Percentiles rank a stretch among this genome's conserved stretches.
Evolutionary conservation across 2,888 invertebrate species (phyloP).

Genomic region (Pachydiplax longipennis): DNA sequence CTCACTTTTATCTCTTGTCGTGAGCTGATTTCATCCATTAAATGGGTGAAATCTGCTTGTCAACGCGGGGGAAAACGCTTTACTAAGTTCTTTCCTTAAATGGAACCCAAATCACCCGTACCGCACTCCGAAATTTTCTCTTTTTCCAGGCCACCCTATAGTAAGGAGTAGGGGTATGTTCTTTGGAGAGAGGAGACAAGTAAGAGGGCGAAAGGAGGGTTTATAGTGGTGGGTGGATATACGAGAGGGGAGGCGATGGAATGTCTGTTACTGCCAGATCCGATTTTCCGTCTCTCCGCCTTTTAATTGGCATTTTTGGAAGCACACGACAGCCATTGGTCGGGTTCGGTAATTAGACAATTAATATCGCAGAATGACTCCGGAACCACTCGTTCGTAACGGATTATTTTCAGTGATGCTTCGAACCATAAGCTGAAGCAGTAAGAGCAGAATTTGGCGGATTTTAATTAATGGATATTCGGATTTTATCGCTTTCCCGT

Average conservation of each 20-base stretch:
- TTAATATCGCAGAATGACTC: no score
- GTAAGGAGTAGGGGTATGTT: neutral
- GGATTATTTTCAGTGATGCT: neutral
- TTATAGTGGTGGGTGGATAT: neutral
- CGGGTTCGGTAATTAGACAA: neutral
- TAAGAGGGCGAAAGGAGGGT: neutral
- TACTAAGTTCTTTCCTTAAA: constrained; percentile 20
- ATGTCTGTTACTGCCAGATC: constrained; percentile 10
- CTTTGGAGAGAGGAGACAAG: neutral
- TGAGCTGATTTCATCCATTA: constrained; percentile 14
- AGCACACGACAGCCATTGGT: neutral
- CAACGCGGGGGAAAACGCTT: constrained; percentile 12
- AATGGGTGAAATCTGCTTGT: constrained; percentile 18
- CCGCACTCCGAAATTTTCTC: neutral
- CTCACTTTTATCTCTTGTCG: neutral
- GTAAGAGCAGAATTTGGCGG: no score
- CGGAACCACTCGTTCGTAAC: neutral
- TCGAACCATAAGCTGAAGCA: neutral
- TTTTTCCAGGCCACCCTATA: constrained; percentile 34
- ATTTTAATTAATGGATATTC: no score
- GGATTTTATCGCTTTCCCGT: no score
- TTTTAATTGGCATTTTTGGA: constrained; percentile 5
- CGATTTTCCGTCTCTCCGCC: constrained; percentile 7
- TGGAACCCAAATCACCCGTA: constrained; percentile 13
- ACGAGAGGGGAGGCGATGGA: neutral